Percentiles rank a stretch among this genome's conserved stretches.
These are phyloP conservation scores for Nemoura dubitans DNA, from an alignment of 2,888 invertebrate species.

Conservation along the genomic window DNA sequence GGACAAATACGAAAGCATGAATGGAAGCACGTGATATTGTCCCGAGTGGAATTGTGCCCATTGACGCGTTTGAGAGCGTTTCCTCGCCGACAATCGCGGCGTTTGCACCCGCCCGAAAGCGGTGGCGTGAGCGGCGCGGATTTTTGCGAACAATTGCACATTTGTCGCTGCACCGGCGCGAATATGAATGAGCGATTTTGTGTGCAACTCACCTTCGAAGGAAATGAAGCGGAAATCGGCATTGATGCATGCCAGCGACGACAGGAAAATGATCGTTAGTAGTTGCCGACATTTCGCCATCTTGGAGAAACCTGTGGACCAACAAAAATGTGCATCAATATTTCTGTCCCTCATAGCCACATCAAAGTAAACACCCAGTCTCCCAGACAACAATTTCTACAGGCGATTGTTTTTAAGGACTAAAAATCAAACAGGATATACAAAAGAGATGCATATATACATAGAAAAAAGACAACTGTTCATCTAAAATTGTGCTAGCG, in stretches of 20 bases:
- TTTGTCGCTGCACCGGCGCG: not conserved
- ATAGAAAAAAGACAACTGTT: no score
- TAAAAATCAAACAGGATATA: no score
- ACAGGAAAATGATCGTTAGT: not conserved
- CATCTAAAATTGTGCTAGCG: no score
- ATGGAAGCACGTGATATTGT: not conserved
- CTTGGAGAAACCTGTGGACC: not conserved
- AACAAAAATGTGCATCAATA: not conserved
- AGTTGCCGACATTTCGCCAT: constrained; percentile 17
- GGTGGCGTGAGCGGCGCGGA: not conserved
- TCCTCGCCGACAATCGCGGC: not conserved
- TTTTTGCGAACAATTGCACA: not conserved
- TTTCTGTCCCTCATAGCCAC: not conserved
- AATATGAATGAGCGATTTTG: not conserved
- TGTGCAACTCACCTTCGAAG: constrained; percentile 55
- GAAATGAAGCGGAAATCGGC: constrained; percentile 56
- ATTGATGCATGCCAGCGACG: constrained; percentile 52
- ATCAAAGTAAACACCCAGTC: not conserved
- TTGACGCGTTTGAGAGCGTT: not conserved
- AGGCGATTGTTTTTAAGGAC: not conserved
- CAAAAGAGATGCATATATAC: no score
- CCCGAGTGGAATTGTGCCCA: not conserved
- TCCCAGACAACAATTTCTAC: not conserved
- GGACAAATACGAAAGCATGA: not conserved
- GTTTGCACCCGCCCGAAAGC: not conserved